A percentile compares a stretch with the other conserved stretches of the same genome.
Conservation (phyloP, 2,797 vertebrate species). For the Sebastes matsubarae region DNA sequence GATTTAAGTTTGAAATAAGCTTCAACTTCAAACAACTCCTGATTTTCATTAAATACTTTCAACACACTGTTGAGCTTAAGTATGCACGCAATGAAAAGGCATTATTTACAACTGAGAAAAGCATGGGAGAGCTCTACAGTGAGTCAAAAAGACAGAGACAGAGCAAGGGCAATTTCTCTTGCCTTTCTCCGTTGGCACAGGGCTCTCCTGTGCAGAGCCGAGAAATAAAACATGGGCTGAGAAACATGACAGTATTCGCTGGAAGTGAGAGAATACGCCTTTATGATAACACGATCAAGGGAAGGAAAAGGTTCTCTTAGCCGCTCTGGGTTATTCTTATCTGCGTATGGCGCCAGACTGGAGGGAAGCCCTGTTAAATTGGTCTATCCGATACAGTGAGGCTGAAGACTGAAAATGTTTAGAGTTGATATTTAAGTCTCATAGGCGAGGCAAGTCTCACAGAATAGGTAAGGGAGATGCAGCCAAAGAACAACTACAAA, state of each 20-base stretch:
- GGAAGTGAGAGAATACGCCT: constrained; percentile 67
- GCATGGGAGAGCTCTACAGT: constrained; percentile 11
- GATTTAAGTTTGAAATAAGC: constrained; percentile 65
- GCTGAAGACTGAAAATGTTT: constrained; percentile 12
- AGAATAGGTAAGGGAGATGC: background rate
- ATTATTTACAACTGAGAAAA: constrained; percentile 78
- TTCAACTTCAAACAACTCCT: constrained; percentile 69
- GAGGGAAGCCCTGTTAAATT: constrained; percentile 50
- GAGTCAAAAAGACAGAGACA: constrained; percentile 43
- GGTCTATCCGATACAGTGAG: constrained; percentile 23
- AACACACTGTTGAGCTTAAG: constrained; percentile 50
- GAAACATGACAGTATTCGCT: constrained; percentile 62
- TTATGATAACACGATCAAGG: constrained; percentile 61
- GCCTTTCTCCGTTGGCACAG: constrained; percentile 26
- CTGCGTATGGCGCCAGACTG: constrained; percentile 41
- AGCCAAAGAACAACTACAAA: background rate
- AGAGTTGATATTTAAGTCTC: constrained; percentile 21
- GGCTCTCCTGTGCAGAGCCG: constrained; percentile 33
- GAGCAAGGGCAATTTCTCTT: constrained; percentile 41
- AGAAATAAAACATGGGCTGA: constrained; percentile 62
- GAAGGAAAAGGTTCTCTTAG: constrained; percentile 52
- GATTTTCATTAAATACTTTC: constrained; percentile 73
- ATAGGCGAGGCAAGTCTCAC: background rate
- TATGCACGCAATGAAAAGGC: constrained; percentile 73
- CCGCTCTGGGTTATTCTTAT: constrained; percentile 53